These are phyloP conservation scores for Chymomyza fuscimana DNA, from an alignment of 2,888 invertebrate genomes.

Conservation along the genomic window DNA sequence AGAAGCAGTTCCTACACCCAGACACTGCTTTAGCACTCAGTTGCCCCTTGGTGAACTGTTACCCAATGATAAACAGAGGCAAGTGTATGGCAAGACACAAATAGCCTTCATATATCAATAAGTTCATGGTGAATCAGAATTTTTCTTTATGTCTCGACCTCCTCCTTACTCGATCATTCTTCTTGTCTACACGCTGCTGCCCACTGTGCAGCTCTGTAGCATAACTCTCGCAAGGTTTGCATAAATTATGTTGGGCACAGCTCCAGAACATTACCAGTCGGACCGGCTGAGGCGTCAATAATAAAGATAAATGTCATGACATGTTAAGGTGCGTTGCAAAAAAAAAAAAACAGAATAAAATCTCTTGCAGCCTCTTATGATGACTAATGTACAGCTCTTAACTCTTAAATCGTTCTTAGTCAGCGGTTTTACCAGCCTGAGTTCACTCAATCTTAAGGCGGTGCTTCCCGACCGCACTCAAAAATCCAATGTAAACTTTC, in stretches of 20 bases:
- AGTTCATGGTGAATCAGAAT: conserved; percentile 63
- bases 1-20: not conserved
- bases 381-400: conserved; percentile 62
- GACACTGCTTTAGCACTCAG: not conserved
- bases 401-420: conserved; percentile 49
- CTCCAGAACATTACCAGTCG: not conserved
- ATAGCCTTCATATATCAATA: not conserved
- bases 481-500: conserved; percentile 31
- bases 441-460: conserved; percentile 24
- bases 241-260: conserved; percentile 66
- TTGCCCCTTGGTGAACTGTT: not conserved
- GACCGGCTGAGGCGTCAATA: conserved; percentile 47
- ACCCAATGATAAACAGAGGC: not conserved
- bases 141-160: conserved; percentile 44
- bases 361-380: conserved; percentile 39
- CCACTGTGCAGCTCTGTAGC: conserved; percentile 21
- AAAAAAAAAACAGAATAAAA: not conserved
- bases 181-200: not conserved
- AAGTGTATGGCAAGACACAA: not conserved
- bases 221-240: conserved; percentile 39
- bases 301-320: conserved; percentile 69
- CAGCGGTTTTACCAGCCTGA: conserved; percentile 49
- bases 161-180: not conserved
- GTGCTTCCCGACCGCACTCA: not conserved
- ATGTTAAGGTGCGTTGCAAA: conserved; percentile 63